These are phyloP conservation scores for Elymnias hypermnestra DNA, from an alignment of 1,140 invertebrate species.

Conservation along the genomic window DNA sequence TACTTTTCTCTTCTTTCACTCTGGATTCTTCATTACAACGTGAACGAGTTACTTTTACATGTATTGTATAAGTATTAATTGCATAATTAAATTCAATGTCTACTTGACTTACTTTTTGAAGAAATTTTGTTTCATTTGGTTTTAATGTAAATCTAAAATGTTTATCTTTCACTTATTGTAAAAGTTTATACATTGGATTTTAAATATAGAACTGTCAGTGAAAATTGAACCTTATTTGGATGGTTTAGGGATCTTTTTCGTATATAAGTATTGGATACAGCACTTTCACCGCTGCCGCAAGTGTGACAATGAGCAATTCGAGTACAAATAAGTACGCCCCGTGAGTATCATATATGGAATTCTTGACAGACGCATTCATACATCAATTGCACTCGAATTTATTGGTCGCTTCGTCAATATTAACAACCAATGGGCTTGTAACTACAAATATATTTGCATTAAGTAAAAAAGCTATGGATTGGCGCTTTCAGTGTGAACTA, in stretches of 20 bases:
- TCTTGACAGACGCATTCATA: slow-evolving; percentile 21
- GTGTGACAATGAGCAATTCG: slow-evolving; percentile 18
- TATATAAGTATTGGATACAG: background rate
- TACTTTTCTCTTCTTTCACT: too few relatives aligned
- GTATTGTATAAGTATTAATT: too few relatives aligned
- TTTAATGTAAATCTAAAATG: too few relatives aligned
- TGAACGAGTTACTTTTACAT: too few relatives aligned
- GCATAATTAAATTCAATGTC: too few relatives aligned
- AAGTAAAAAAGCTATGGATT: background rate
- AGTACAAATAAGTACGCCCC: slow-evolving; percentile 18
- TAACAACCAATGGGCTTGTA: slow-evolving; percentile 15
- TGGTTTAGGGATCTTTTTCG: background rate
- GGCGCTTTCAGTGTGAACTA: too few relatives aligned
- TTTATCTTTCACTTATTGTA: too few relatives aligned
- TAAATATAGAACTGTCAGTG: too few relatives aligned
- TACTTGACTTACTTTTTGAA: too few relatives aligned
- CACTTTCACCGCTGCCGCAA: slow-evolving; percentile 3
- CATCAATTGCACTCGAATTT: slow-evolving; percentile 20
- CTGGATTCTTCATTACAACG: too few relatives aligned
- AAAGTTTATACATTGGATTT: too few relatives aligned
- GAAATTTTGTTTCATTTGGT: too few relatives aligned
- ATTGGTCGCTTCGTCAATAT: slow-evolving; percentile 11
- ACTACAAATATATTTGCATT: slow-evolving; percentile 11
- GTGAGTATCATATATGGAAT: slow-evolving; percentile 14
- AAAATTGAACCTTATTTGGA: background rate